Percentiles rank a stretch among this genome's conserved stretches.
phyloP scores from a whole-genome alignment of 2,113 vertebrate species.

The Otocyon megalotis region DNA sequence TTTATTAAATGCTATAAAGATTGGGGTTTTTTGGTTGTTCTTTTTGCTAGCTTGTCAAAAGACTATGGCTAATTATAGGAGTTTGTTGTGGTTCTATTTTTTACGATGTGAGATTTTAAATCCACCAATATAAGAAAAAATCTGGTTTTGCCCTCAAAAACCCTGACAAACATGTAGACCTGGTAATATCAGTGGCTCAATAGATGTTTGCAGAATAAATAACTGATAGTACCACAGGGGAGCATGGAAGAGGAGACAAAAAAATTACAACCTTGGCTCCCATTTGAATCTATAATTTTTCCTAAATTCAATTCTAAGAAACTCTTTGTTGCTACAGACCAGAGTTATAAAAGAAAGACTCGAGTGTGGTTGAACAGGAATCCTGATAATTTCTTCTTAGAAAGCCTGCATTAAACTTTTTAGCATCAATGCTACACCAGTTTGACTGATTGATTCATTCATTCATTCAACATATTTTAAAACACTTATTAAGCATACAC shows the following conservation, averaged over 20 bases:
- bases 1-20: background rate
- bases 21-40: background rate
- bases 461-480: constrained; percentile 10
- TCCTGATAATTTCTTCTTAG: background rate
- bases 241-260: background rate
- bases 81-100: background rate
- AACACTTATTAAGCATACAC: background rate
- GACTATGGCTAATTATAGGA: background rate
- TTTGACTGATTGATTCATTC: background rate
- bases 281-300: background rate
- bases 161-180: background rate
- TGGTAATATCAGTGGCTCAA: background rate
- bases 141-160: background rate
- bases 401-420: background rate
- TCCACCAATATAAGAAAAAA: background rate
- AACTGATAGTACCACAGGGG: background rate
- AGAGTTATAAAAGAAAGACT: background rate
- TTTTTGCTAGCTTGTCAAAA: background rate
- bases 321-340: background rate
- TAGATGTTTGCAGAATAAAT: background rate
- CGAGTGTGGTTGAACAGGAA: background rate
- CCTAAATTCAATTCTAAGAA: constrained; percentile 31
- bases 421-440: background rate
- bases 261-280: background rate
- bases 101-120: constrained; percentile 33